Base-by-base conservation (phyloP, 1,140 invertebrate genomes). In the Drosophila subobscura region DNA sequence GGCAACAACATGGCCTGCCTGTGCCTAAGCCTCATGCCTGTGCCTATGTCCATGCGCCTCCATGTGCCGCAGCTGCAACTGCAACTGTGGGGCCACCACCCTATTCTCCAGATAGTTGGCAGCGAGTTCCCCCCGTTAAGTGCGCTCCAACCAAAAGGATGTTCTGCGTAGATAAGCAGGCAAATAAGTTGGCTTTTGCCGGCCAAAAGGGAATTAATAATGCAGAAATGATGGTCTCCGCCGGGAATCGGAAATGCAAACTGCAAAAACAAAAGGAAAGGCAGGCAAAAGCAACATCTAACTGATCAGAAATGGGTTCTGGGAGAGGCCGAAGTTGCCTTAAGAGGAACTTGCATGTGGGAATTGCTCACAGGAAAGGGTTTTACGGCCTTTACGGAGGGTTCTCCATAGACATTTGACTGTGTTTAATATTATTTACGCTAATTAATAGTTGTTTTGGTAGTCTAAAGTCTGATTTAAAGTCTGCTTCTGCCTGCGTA, bases 141-240 rank as follows among this genome's bases (percentile, higher is more conserved):
- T 83, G 74, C 42, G 60, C 66, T 49, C 44, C 14, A 42, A 57
- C 52, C 60, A 20, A 67, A 63, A 85, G 80, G 77, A 85, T 85
- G 81, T 85, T 55, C 63, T 25, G 68, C 56, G 45, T 47, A 79
- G 80, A 85, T 85, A 86, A 85, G 77, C 81, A 55, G 63, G 72
- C 79, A 74, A 84, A 83, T 78, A 65, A 61, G 61, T 77, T 64
- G 58, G 66, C 75, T 72, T 77, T 20, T 20, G 16, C 16, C 46
- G 49, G 54, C 41, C 50, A 54, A 47, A 67, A 63, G 57, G 71
- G 55, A 60, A 84, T 60, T 77, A 72, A 75, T 66, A 76, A 84
- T 67, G 41, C 49, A 51, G 49, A 51, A 71, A 71, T 70, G 45
- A 73, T 72, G 33, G 53, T 52, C 59, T 47, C 40, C 49, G 6